A percentile compares a stretch with the other conserved stretches of the same genome.
Conservation (phyloP, 2,888 invertebrate genomes). For the Biston betularia region DNA sequence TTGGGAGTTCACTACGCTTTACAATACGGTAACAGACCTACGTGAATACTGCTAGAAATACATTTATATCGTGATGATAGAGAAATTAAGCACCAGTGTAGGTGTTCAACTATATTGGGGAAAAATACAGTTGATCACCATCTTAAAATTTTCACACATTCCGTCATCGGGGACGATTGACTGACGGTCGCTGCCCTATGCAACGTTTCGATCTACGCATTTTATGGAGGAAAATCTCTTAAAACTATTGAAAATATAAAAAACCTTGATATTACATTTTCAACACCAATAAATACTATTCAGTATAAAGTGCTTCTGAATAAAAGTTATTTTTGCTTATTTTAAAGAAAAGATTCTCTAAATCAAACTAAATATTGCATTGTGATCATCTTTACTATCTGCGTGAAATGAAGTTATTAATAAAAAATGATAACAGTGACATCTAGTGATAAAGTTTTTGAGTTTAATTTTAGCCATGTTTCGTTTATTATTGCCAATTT, state of each 20-base stretch:
- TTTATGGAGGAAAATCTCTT: background rate
- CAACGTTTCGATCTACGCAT: constrained; percentile 60
- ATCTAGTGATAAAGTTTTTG: constrained; percentile 25
- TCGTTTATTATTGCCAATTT: background rate
- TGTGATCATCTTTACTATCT: background rate
- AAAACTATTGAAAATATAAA: background rate
- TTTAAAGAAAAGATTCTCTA: background rate
- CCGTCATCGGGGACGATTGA: constrained; percentile 82
- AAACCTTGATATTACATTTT: background rate
- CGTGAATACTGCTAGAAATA: constrained; percentile 55
- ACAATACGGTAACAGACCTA: constrained; percentile 45
- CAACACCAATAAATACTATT: background rate
- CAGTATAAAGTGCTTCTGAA: background rate
- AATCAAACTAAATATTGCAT: background rate
- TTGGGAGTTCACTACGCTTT: constrained; percentile 57
- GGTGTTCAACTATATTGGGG: constrained; percentile 58
- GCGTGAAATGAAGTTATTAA: constrained; percentile 21
- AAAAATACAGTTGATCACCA: constrained; percentile 82
- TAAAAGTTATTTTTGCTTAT: background rate
- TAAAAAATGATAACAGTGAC: constrained; percentile 10
- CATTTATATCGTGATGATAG: constrained; percentile 57
- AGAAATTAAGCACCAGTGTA: constrained; percentile 61
- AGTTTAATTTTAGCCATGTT: background rate
- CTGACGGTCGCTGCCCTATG: constrained; percentile 82
- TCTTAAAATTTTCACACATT: constrained; percentile 84